Evolutionary conservation across 2,797 vertebrate genomes (phyloP).

Genomic region (Melanotaenia trifasciata): DNA sequence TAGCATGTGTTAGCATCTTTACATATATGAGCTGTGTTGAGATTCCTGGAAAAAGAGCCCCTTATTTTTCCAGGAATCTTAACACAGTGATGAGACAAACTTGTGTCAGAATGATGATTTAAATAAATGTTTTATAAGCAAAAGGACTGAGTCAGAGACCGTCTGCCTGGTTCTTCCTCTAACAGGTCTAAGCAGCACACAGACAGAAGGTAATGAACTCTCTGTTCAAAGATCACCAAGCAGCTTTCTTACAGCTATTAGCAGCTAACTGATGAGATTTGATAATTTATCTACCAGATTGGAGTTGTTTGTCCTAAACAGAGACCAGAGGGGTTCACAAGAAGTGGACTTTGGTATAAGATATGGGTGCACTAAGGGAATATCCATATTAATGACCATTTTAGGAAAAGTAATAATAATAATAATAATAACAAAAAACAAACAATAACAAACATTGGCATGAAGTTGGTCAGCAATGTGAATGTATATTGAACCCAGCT

Average conservation of each 20-base stretch:
- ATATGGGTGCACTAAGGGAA: not conserved
- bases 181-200: not conserved
- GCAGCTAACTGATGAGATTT: not conserved
- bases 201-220: not conserved
- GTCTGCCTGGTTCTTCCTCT: not conserved
- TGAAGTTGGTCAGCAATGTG: too few species aligned
- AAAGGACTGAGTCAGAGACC: not conserved
- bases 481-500: too few species aligned
- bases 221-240: not conserved
- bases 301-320: not conserved
- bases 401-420: too few species aligned
- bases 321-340: too few species aligned
- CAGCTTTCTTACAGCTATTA: not conserved
- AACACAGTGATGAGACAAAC: too few species aligned
- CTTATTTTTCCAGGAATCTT: not conserved
- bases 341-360: not conserved
- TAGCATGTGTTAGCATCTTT: too few species aligned
- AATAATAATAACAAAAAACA: too few species aligned
- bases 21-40: not conserved
- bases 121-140: not conserved
- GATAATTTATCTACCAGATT: not conserved
- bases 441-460: too few species aligned
- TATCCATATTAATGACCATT: too few species aligned
- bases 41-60: not conserved
- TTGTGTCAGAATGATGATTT: too few species aligned